Base-by-base conservation (phyloP, 2,113 vertebrate genomes). In the Phylloscopus trochiloides region DNA sequence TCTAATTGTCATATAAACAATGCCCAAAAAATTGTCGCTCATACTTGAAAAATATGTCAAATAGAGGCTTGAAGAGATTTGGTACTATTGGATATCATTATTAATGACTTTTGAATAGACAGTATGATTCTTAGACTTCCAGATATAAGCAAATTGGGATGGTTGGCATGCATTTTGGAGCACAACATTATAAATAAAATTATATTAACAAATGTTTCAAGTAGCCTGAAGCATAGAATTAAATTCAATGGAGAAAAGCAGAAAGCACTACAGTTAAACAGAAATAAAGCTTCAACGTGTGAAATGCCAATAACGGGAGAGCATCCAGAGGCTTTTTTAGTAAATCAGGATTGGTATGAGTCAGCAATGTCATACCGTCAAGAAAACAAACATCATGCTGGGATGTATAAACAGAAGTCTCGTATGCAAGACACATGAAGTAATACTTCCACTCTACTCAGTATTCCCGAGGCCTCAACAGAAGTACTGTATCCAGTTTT, bases 381-480 rank as follows among this genome's bases (percentile, higher is more conserved):
- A 75, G 86, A 93, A 95, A 96, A 82, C 92, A 94, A 95, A 92
- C 29, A 92, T 90, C 94, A 47, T n/a, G 73, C 71, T 86, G 90
- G 72, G 92, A 88, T 93, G 66, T 43, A 51, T 66, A 95, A 96
- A 93, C 88, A 94, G 74, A 40, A 96, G 78, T 73, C 86, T 80
- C 1, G 0, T 83, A 90, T 47, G 59, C 25, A 79, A 73, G 88
- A 77, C 71, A 58, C 82, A 73, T 86, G 82, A 92, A 94, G 77
- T 43, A 87, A 92, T 75, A 79, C 66, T 87, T 93, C 74, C 88
- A 75, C 77, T 81, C 66, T 9, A 28, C 67, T 77, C 58, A 21
- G 58, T n/a, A 47, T 67, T 86, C 70, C 4, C 21, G 78, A 73
- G 62, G 58, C 50, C 58, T 93, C 86, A 88, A 76, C 92, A 81